Base-by-base conservation (phyloP, 2,113 vertebrate species). In the Campylomormyrus tamandua region DNA sequence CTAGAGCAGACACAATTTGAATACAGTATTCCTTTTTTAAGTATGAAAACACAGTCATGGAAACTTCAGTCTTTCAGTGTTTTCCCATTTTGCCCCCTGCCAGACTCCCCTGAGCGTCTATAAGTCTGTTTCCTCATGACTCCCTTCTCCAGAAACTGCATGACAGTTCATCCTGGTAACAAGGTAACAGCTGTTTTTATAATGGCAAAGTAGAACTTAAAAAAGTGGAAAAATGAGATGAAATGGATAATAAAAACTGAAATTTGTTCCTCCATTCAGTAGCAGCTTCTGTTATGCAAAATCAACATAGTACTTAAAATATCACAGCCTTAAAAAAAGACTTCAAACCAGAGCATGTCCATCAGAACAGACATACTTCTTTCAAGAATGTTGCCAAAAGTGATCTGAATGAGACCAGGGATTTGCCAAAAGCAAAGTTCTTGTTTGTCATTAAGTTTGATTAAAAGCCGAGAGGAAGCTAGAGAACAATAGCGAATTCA, bases 91-190 rank as follows among this genome's bases (percentile, higher is more conserved):
- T 80, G 48, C 15, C 66, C 86, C 56, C 52, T 21, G n/a, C 24
- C 52, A 52, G 56, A 62, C 58, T n/a, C 85, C 85, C 87, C 87
- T 89, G 87, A 89, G 56, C 90, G 90, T 88, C 91, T 87, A 45
- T 48, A 74, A 45, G 45, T 83, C 83, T 90, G 53, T 86, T 53
- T 83, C 91, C 31, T 90, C 80, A 42, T 80, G 27, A 45, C 39
- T 93, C 90, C 77, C 92, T 90, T 91, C 91, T 91, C 92, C 93
- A 93, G 93, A 92, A 84, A 84, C 93, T 94, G 94, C 94, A 94
- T 92, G 94, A 94, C 90, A 93, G 94, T 94, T 90, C 95, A 95
- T 93, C 94, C 95, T 91, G 90, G 93, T 95, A 94, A 94, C 92
- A 90, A 92, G 92, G 88, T 92, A 91, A 92, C 90, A 91, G 89